Conservation (phyloP, 2,797 vertebrate genomes). For the Darevskia nairensis region DNA sequence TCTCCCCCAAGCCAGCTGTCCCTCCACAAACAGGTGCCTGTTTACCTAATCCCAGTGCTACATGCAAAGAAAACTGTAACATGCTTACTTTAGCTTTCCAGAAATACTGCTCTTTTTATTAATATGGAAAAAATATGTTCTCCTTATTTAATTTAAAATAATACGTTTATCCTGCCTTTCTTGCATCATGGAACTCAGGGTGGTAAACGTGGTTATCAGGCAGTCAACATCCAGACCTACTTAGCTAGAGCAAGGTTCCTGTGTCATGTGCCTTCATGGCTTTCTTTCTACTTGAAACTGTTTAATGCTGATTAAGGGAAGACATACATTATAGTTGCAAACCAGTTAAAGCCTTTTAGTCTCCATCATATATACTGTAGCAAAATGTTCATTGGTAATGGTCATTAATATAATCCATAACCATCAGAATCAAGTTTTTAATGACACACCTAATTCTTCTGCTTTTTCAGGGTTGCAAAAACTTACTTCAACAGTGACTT, state of each 20-base stretch:
- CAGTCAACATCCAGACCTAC: background rate
- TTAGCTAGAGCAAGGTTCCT: background rate
- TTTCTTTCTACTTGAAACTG: conserved; percentile 3
- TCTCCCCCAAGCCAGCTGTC: conserved; percentile 25
- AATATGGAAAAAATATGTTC: background rate
- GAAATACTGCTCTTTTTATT: background rate
- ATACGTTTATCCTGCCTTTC: background rate
- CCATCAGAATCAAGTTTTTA: background rate
- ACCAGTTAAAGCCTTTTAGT: background rate
- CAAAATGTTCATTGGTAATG: background rate
- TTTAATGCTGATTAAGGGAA: background rate
- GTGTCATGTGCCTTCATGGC: background rate
- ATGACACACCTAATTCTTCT: background rate
- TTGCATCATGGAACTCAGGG: background rate
- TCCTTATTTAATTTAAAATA: background rate
- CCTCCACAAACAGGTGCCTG: background rate
- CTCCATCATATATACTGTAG: background rate
- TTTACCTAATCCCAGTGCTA: conserved; percentile 10
- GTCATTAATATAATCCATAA: background rate
- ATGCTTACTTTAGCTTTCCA: background rate
- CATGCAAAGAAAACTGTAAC: background rate
- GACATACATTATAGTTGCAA: background rate
- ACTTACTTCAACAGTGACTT: background rate
- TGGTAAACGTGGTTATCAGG: background rate
- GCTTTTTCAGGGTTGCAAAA: background rate